Percentiles rank a stretch among this genome's conserved stretches.
Conservation (phyloP, 2,888 invertebrate genomes). For the Nasonovia ribisnigri region DNA sequence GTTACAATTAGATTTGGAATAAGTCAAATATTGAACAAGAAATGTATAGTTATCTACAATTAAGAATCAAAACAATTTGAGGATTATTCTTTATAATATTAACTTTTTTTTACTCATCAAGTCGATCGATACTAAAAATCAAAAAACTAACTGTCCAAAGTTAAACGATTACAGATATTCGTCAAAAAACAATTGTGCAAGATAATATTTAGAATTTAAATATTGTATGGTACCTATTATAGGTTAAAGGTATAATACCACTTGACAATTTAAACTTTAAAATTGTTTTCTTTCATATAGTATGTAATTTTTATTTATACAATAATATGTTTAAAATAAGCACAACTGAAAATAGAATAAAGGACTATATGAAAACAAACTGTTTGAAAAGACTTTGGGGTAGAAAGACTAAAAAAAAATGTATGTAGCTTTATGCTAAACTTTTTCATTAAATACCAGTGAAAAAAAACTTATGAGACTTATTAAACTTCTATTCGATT, state of each 20-base stretch:
- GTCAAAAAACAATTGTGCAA: neutral
- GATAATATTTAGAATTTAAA: neutral
- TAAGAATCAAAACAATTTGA: neutral
- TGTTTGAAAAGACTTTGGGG: neutral
- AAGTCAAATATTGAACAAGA: neutral
- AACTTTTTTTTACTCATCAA: neutral
- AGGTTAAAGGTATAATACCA: too few species aligned
- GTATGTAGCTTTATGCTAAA: neutral
- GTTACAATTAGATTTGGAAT: neutral
- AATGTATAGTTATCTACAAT: neutral
- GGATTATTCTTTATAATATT: neutral
- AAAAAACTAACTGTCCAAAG: neutral
- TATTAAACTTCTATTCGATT: neutral
- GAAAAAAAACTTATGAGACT: neutral
- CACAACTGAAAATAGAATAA: neutral
- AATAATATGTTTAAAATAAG: neutral
- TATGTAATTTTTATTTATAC: neutral
- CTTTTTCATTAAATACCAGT: neutral
- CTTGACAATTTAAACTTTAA: neutral
- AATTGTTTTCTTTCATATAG: neutral
- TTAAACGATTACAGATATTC: neutral
- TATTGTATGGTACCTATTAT: too few species aligned
- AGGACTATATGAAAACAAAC: too few species aligned
- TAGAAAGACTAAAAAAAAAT: neutral
- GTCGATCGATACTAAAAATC: neutral